Evolutionary conservation across 2,888 invertebrate genomes (phyloP).

Genomic region (Amaurobius ferox): DNA sequence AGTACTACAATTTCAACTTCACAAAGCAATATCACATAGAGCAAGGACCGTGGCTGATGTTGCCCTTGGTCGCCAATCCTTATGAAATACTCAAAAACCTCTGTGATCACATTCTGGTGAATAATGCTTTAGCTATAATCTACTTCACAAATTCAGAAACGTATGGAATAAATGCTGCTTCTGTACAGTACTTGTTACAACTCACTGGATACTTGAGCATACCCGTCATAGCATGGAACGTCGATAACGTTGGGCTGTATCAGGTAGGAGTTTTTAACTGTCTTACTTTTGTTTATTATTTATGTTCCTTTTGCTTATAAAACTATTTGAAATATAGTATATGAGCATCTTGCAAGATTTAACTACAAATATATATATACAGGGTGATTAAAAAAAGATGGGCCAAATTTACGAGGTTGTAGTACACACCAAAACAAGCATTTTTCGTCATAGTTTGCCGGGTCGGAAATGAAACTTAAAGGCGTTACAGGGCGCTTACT

Average conservation of each 20-base stretch:
- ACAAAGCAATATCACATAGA: slow-evolving; percentile 71
- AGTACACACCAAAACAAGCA: too few relatives aligned
- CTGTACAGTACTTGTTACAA: slow-evolving; percentile 95
- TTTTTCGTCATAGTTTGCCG: too few relatives aligned
- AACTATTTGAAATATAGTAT: too few relatives aligned
- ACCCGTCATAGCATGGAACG: slow-evolving; percentile 98
- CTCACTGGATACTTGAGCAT: slow-evolving; percentile 95
- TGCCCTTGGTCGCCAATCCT: slow-evolving; percentile 76
- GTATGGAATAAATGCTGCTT: slow-evolving; percentile 94
- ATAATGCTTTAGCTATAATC: slow-evolving; percentile 81
- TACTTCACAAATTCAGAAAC: slow-evolving; percentile 96
- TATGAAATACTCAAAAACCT: slow-evolving; percentile 76
- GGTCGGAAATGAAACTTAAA: too few relatives aligned
- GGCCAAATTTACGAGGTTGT: too few relatives aligned
- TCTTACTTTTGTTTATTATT: too few relatives aligned
- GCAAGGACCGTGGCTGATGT: slow-evolving; percentile 77
- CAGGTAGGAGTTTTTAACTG: slow-evolving; percentile 77
- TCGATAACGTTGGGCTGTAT: slow-evolving; percentile 94
- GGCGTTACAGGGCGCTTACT: too few relatives aligned
- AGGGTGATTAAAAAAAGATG: too few relatives aligned
- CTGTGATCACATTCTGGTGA: slow-evolving; percentile 76
- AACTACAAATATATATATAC: too few relatives aligned
- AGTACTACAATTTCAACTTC: slow-evolving; percentile 71
- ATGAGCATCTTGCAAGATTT: too few relatives aligned
- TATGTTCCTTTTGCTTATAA: too few relatives aligned